These are phyloP conservation scores for Clarias platycephalus DNA, from an alignment of 2,797 vertebrate species.

Conservation along the genomic window DNA sequence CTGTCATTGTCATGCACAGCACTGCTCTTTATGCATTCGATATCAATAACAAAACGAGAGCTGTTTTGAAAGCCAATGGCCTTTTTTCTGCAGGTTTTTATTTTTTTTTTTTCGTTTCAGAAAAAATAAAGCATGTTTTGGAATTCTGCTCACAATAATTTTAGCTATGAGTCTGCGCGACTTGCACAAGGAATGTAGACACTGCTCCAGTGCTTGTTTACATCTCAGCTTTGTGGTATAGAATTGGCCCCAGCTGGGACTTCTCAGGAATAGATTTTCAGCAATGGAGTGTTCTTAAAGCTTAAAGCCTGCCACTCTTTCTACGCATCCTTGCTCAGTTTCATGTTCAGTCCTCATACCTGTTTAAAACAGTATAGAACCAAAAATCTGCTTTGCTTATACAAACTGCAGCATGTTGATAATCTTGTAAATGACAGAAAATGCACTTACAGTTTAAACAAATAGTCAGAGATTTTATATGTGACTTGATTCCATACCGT, in stretches of 20 bases:
- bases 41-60: constrained; percentile 18
- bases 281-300: constrained; percentile 39
- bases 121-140: constrained; percentile 62
- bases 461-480: background rate
- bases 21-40: background rate
- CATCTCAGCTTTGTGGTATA: constrained; percentile 61
- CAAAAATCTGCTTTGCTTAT: background rate
- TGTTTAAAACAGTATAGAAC: background rate
- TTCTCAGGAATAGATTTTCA: constrained; percentile 42
- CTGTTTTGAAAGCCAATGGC: constrained; percentile 1
- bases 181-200: constrained; percentile 73
- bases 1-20: constrained; percentile 1
- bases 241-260: constrained; percentile 51
- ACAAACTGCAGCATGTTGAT: background rate
- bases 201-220: constrained; percentile 69
- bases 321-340: background rate
- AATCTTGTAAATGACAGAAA: background rate
- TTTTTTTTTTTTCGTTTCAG: background rate
- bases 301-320: constrained; percentile 31
- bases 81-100: constrained; percentile 9
- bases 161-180: constrained; percentile 62
- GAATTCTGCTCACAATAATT: constrained; percentile 47
- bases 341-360: background rate
- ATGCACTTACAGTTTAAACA: background rate
- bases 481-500: background rate